These are phyloP conservation scores for Latheticus oryzae DNA, from an alignment of 2,888 invertebrate genomes.

Conservation along the genomic window DNA sequence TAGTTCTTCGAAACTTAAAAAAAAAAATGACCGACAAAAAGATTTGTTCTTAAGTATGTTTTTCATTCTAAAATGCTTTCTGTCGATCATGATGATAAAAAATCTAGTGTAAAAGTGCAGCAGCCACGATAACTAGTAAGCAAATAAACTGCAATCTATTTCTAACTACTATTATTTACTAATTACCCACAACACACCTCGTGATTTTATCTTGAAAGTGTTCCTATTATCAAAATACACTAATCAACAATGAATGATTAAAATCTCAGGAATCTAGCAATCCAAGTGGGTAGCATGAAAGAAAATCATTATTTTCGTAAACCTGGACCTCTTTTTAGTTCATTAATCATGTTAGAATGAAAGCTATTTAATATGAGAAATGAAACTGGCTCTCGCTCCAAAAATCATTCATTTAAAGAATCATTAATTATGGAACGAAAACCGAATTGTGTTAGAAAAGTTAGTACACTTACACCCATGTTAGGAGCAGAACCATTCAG, in stretches of 20 bases:
- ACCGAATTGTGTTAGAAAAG: constrained; percentile 49
- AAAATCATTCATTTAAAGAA: constrained; percentile 1
- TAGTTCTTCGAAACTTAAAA: constrained; percentile 44
- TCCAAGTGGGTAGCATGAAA: constrained; percentile 59
- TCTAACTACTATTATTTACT: constrained; percentile 46
- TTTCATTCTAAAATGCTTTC: background rate
- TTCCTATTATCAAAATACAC: constrained; percentile 42
- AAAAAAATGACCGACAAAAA: constrained; percentile 1
- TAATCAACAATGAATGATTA: constrained; percentile 65
- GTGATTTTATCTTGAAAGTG: constrained; percentile 35
- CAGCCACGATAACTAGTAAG: constrained; percentile 29
- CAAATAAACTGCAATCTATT: constrained; percentile 18
- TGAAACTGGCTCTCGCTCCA: constrained; percentile 1
- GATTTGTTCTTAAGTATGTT: background rate
- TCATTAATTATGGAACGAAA: constrained; percentile 20
- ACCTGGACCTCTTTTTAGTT: constrained; percentile 22
- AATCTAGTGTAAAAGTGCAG: constrained; percentile 15
- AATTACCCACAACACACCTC: constrained; percentile 53
- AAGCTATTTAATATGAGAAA: constrained; percentile 4
- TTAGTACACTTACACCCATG: constrained; percentile 68
- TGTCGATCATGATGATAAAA: background rate
- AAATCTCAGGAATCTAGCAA: constrained; percentile 64
- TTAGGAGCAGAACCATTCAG: constrained; percentile 64
- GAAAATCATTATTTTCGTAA: constrained; percentile 44
- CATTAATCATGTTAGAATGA: constrained; percentile 36